These are phyloP conservation scores for Astreopora myriophthalma DNA, from an alignment of 64 coral and sea anemone genomes.

Conservation along the genomic window DNA sequence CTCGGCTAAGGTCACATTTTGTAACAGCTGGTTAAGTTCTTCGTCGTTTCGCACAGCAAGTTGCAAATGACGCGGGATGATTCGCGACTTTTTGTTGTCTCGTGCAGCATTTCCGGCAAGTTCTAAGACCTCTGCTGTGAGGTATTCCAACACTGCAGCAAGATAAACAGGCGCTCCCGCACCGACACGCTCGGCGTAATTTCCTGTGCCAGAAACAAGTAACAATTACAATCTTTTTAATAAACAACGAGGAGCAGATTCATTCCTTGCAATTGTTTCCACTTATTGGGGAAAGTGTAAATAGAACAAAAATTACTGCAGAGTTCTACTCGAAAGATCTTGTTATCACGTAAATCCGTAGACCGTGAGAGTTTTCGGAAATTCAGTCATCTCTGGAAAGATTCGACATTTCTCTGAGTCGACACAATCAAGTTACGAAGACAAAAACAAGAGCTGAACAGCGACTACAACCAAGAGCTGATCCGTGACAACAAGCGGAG, in stretches of 20 bases:
- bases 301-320: no score
- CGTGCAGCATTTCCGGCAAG: constrained; percentile 81
- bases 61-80: constrained; percentile 80
- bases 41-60: constrained; percentile 84
- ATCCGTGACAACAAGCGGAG: no score
- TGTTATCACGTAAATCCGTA: no score
- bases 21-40: constrained; percentile 76
- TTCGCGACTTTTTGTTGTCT: constrained; percentile 82
- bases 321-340: no score
- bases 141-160: constrained; percentile 76
- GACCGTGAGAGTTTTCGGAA: neutral
- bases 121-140: constrained; percentile 80
- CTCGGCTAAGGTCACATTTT: constrained; percentile 73
- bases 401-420: no score
- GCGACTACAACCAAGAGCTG: no score
- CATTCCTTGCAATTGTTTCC: no score
- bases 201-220: neutral
- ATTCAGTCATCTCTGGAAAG: no score
- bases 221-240: neutral
- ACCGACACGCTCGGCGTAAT: constrained; percentile 71
- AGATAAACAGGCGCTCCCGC: constrained; percentile 79
- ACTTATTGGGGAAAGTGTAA: no score
- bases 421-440: no score
- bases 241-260: neutral
- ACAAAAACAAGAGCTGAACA: no score